These are phyloP conservation scores for Cathartes aura DNA, from an alignment of 2,113 vertebrate genomes.

Conservation along the genomic window DNA sequence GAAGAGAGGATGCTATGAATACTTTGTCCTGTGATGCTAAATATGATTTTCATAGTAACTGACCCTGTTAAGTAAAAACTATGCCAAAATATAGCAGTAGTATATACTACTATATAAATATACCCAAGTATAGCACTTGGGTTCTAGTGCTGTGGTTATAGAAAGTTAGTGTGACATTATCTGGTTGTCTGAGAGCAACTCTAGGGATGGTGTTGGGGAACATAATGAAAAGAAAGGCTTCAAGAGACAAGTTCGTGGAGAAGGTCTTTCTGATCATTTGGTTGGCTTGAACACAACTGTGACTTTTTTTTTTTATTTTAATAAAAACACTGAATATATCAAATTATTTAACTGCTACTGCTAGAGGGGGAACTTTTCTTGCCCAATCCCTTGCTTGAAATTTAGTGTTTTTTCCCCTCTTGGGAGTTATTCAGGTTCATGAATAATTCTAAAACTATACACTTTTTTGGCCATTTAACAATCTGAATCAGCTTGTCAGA, in stretches of 20 bases:
- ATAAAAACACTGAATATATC: neutral
- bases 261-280: neutral
- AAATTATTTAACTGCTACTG: neutral
- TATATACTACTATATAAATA: no score
- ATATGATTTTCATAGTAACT: neutral
- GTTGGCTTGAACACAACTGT: neutral
- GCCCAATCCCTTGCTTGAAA: accelerated
- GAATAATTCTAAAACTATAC: neutral
- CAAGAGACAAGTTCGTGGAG: neutral
- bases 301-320: neutral
- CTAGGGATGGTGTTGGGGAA: neutral
- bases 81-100: neutral
- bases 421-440: neutral
- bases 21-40: neutral
- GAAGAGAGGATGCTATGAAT: neutral
- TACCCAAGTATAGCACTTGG: neutral
- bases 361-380: neutral
- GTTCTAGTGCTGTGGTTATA: neutral
- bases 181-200: neutral
- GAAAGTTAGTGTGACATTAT: neutral
- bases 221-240: neutral
- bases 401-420: neutral
- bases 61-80: neutral
- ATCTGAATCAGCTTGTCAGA: neutral
- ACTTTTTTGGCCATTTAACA: neutral